A percentile compares a stretch with the other conserved stretches of the same genome.
Evolutionary conservation across 2,797 vertebrate genomes (phyloP).

Genomic region (Darevskia nairensis): DNA sequence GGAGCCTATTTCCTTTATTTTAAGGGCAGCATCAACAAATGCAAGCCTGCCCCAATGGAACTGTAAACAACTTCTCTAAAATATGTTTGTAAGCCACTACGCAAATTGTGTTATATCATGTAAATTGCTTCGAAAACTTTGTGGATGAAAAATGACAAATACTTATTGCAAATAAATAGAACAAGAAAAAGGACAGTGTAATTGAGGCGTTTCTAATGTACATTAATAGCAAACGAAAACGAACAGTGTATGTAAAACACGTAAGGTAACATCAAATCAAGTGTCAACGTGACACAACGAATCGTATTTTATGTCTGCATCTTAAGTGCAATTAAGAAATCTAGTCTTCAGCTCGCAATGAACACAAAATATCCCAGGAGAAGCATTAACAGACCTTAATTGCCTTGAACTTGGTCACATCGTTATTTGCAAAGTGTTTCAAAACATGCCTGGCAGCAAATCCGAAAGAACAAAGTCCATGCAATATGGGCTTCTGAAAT

Average conservation of each 20-base stretch:
- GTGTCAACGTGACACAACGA: not conserved
- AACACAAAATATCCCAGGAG: slow-evolving; percentile 33
- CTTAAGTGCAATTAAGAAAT: slow-evolving; percentile 12
- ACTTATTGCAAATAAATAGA: not conserved
- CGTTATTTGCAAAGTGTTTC: slow-evolving; percentile 89
- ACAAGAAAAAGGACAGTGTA: not conserved
- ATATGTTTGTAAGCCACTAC: not conserved
- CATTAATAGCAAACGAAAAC: slow-evolving; percentile 19
- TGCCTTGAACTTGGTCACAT: slow-evolving; percentile 92
- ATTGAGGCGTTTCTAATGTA: slow-evolving; percentile 8
- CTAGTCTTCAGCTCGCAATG: slow-evolving; percentile 30
- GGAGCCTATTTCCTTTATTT: not conserved
- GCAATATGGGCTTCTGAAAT: slow-evolving; percentile 93
- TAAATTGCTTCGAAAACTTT: not conserved
- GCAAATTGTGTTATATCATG: not conserved
- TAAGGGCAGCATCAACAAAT: not conserved
- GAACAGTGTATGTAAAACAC: not conserved
- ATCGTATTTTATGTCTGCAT: slow-evolving; percentile 18
- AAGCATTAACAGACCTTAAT: slow-evolving; percentile 86
- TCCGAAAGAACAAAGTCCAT: slow-evolving; percentile 94
- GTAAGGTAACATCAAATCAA: slow-evolving; percentile 20
- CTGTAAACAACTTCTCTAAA: not conserved
- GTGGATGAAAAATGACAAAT: not conserved
- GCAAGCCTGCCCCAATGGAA: not conserved
- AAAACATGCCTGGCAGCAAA: slow-evolving; percentile 91